Evolutionary conservation across 2,797 vertebrate species (phyloP), one percentile per base, ranked within the genome.

Genomic region (Poeciliopsis gracilis): DNA sequence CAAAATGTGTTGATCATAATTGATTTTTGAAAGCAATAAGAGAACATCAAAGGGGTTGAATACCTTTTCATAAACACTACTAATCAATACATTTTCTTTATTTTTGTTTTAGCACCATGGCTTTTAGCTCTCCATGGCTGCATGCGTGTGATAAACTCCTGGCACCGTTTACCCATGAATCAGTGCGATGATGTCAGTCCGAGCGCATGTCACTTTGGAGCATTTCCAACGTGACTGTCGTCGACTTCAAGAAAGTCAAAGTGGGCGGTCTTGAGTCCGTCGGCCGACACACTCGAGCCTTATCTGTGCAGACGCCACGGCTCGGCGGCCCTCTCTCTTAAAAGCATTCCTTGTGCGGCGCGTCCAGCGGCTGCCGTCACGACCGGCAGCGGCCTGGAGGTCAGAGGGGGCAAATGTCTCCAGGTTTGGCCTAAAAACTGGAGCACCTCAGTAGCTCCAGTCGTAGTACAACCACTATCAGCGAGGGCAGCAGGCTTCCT

Each of bases 291-390:
- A 95, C 93, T 93, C 90, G 59, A 36, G 70, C 30, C 80, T 94
- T 95, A 95, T 95, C 95, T 75, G 74, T 30, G 25, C 81, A 84
- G 91, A 94, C 82, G 90, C 89, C 87, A 79, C 8, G 75, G 73
- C 78, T 80, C 5, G 0, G 51, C 53, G 77, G 79, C 28, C 25
- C 25, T 72, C 72, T 78, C 33, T 43, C 75, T 78, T 78, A 71
- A 87, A 88, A 86, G 77, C 84, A 78, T 87, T 83, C 81, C 75
- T 41, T 53, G 30, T 73, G 87, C 73, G 67, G 41, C 55, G 45
- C 38, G 53, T 67, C 46, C 70, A 30, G 0, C 70, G 16, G 51
- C 5, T 70, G 36, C 18, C 72, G 8, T 28, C n/a, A 71, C 18
- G 10, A 5, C 9, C 2, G 1, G 16, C 61, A 46, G 33, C n/a